These are phyloP conservation scores for Solea senegalensis DNA, from an alignment of 2,113 vertebrate species.

Conservation along the genomic window DNA sequence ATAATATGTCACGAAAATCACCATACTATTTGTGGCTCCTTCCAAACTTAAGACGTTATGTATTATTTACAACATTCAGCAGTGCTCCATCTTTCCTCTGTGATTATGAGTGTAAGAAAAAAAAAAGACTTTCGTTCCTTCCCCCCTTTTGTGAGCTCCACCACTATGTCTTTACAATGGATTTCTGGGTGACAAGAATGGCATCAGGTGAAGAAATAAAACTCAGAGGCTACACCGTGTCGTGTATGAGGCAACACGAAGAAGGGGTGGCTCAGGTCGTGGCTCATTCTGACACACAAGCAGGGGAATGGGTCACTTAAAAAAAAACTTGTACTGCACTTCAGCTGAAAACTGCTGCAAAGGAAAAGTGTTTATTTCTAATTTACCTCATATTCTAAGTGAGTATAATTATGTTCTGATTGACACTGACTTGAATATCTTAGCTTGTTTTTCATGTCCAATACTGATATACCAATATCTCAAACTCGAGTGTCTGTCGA, in stretches of 20 bases:
- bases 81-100: neutral
- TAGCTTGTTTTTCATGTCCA: too few relatives aligned
- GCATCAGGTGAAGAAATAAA: slow-evolving; percentile 39
- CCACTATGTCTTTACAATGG: slow-evolving; percentile 39
- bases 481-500: too few relatives aligned
- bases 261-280: slow-evolving; percentile 50
- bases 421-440: too few relatives aligned
- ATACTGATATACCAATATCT: too few relatives aligned
- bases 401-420: too few relatives aligned
- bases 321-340: slow-evolving; percentile 2
- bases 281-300: slow-evolving; percentile 67
- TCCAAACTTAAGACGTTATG: slow-evolving; percentile 30
- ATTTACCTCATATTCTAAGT: too few relatives aligned
- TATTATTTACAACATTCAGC: slow-evolving; percentile 19
- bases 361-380: too few relatives aligned
- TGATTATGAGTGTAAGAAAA: slow-evolving; percentile 7
- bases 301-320: slow-evolving; percentile 63
- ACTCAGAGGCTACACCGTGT: slow-evolving; percentile 36
- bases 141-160: slow-evolving; percentile 1
- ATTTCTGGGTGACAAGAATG: slow-evolving; percentile 45
- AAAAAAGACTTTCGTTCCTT: slow-evolving; percentile 6
- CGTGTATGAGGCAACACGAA: slow-evolving; percentile 64
- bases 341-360: too few relatives aligned
- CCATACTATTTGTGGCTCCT: slow-evolving; percentile 29
- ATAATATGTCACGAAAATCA: slow-evolving; percentile 40